phyloP scores from a whole-genome alignment of 1,140 invertebrate genomes.

The Conopomorpha cramerella region DNA sequence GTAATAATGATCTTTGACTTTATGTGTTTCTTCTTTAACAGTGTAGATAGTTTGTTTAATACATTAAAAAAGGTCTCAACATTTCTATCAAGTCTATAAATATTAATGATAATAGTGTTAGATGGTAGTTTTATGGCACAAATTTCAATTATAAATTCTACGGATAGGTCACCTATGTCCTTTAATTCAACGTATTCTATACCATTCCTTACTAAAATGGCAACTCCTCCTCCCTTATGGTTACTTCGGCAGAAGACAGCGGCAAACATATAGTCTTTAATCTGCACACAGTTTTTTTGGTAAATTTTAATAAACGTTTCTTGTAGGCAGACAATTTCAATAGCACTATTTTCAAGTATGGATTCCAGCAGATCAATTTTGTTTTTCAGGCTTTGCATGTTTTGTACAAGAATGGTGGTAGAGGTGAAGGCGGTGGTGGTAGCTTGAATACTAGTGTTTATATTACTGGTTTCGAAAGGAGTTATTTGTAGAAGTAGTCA shows the following conservation, averaged over 20 bases:
- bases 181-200: not conserved
- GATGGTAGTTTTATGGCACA: constrained; percentile 1
- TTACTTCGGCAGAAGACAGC: not conserved
- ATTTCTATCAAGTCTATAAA: not conserved
- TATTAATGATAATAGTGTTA: not conserved
- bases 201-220: constrained; percentile 1
- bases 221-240: constrained; percentile 1
- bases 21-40: not conserved
- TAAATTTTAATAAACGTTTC: constrained; percentile 1
- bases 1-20: not conserved
- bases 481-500: not conserved
- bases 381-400: constrained; percentile 2
- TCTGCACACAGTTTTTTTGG: not conserved
- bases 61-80: not conserved
- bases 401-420: constrained; percentile 2
- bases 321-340: constrained; percentile 1
- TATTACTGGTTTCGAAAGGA: constrained; percentile 2
- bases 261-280: constrained; percentile 1
- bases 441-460: too few relatives aligned
- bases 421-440: too few relatives aligned
- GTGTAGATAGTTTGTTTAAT: not conserved
- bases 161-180: constrained; percentile 1
- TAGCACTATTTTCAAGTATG: not conserved
- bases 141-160: constrained; percentile 1
- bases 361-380: not conserved